Evolutionary conservation across 2,797 vertebrate species (phyloP), one percentile per base, ranked within the genome.

Genomic region (Falco columbarius): DNA sequence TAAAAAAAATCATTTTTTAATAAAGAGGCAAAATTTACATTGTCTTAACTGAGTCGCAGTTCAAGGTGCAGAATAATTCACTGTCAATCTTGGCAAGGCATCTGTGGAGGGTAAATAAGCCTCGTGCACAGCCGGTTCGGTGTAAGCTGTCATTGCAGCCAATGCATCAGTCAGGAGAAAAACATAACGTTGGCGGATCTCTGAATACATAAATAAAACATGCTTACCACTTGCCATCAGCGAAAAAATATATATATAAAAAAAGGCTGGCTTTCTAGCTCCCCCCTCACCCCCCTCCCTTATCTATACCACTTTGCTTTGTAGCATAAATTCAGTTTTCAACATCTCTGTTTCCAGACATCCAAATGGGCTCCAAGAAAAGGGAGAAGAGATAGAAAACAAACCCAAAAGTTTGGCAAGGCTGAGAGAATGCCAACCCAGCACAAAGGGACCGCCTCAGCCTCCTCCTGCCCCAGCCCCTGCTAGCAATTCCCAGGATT

Each of bases 171-270:
- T 93, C 93, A 91, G 91, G 75, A 94, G 85, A 10, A 81, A 94
- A 96, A 88, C 84, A 58, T 9, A 84, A 77, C 7, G 32, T 72
- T 94, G 89, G 93, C 8, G 3, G 55, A 86, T 95, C 96, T 91
- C 85, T 30, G 91, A 89, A 71, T 76, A 74, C 96, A 97, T 97
- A 97, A 97, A 97, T 97, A 97, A 97, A 97, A 97, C 90, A 97
- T 96, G 90, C 89, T 95, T 70, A 91, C 92, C 80, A 85, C 95
- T 97, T 92, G 90, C 95, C 87, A 94, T 86, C 93, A 91, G 93
- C 38, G 0, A 91, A 91, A 94, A 90, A 94, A 58, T 12, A 9
- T 1, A 22, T 65, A 79, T 86, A 91, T 62, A 77, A 10, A 9
- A 63, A 90, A 86, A 75, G 30, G 13, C 71, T 90, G 91, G 59